Percentiles rank a stretch among this genome's conserved stretches.
These are phyloP conservation scores for Tonatia bakeri DNA, from an alignment of 2,113 vertebrate species.

Conservation along the genomic window DNA sequence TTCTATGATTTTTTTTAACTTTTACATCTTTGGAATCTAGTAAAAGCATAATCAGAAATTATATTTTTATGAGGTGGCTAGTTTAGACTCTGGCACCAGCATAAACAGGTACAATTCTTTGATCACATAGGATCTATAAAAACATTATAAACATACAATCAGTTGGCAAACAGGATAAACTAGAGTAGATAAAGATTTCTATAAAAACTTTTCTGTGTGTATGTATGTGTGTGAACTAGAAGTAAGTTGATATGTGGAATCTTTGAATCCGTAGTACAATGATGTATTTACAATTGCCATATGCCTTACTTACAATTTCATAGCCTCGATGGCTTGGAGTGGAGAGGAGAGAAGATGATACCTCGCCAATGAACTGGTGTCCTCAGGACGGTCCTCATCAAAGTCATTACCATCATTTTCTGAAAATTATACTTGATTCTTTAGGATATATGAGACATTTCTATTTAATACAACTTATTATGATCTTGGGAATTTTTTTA, in stretches of 20 bases:
- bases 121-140: background rate
- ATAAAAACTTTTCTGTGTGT: background rate
- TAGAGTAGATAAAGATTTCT: background rate
- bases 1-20: background rate
- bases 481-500: background rate
- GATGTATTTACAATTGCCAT: background rate
- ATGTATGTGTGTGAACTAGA: background rate
- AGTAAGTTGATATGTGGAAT: background rate
- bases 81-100: slow-evolving; percentile 19
- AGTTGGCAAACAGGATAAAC: background rate
- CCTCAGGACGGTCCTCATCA: background rate
- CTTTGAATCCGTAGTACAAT: accelerated
- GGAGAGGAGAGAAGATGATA: background rate
- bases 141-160: slow-evolving; percentile 36
- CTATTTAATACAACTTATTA: background rate
- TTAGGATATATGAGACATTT: background rate
- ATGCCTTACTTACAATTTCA: background rate
- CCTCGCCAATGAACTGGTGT: background rate
- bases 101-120: background rate
- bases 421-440: background rate
- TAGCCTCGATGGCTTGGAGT: background rate
- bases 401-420: background rate
- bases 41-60: background rate
- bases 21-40: background rate
- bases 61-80: background rate